Base-by-base conservation (phyloP, 2,888 invertebrate species). In the Smittia sp. region DNA sequence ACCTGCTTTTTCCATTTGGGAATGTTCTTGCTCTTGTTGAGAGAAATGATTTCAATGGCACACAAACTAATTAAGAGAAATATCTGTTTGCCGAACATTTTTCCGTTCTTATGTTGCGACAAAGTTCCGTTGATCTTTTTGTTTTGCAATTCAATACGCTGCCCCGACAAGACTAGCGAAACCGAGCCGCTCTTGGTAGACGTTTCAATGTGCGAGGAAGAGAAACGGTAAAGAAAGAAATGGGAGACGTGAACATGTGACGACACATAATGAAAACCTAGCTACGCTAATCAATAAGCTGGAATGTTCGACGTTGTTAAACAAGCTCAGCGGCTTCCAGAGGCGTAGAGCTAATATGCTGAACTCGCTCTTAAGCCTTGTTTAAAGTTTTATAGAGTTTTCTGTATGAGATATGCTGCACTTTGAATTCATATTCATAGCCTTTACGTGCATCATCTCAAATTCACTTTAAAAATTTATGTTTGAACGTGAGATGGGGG, bases 1-100 rank as follows among this genome's bases (percentile, higher is more conserved):
- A 89, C 89, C 86, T 89, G 89, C 79, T 91, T 90, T 81, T 91
- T 91, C 91, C 91, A 91, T 82, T 91, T 90, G 0, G 91, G 91
- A 75, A 91, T 73, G 22, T 72, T 72, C 62, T 72, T 72, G 58
- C 62, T 38, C 15, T 20, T 62, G 38, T 39, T 18, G 62, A 72
- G 38, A 22, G 72, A n/a, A 62, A 72, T 25, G 72, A 62, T 39
- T 24, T 62, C 22, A n/a, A 69, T 15, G n/a, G 58, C 18, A 62
- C 72, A 72, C 72, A 72, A 62, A 39, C 72, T 72, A 72, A 72
- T 72, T 62, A 72, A 54, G 62, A 72, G 38, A 54, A 72, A 62
- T 58, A 72, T 62, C 27, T 62, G 62, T 72, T 72, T 72, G 24
- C 54, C 24, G 72, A 62, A 54, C 72, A 72, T 72, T 54, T 62